phyloP scores from a whole-genome alignment of 2,888 invertebrate species.

The Acanthacorydalis orientalis region DNA sequence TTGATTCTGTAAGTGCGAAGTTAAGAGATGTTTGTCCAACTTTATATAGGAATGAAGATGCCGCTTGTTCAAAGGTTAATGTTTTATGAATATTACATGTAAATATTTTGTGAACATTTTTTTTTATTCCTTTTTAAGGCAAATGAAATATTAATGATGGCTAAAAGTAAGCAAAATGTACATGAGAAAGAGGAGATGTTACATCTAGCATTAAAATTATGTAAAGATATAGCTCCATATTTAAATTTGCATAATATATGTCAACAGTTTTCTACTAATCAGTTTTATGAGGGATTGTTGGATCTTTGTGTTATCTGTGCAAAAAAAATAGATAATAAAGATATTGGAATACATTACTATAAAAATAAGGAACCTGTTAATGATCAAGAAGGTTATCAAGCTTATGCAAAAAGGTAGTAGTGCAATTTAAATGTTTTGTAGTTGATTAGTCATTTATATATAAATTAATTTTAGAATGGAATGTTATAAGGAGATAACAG shows the following conservation, averaged over 20 bases:
- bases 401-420: constrained; percentile 44
- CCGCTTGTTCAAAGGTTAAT: constrained; percentile 77
- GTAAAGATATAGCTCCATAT: constrained; percentile 77
- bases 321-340: constrained; percentile 72
- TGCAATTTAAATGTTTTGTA: background rate
- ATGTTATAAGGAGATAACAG: constrained; percentile 74
- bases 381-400: constrained; percentile 66
- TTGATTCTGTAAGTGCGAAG: constrained; percentile 76
- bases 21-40: constrained; percentile 84
- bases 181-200: constrained; percentile 64
- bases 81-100: background rate
- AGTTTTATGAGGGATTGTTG: constrained; percentile 77
- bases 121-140: constrained; percentile 38
- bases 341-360: constrained; percentile 75
- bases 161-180: constrained; percentile 54
- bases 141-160: constrained; percentile 73
- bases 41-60: constrained; percentile 88
- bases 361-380: constrained; percentile 65
- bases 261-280: constrained; percentile 61
- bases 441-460: background rate
- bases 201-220: constrained; percentile 62
- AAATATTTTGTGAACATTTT: constrained; percentile 6
- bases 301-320: constrained; percentile 78
- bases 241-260: constrained; percentile 74
- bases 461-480: constrained; percentile 44